Conservation (phyloP, 2,113 vertebrate genomes). For the Vombatus ursinus region DNA sequence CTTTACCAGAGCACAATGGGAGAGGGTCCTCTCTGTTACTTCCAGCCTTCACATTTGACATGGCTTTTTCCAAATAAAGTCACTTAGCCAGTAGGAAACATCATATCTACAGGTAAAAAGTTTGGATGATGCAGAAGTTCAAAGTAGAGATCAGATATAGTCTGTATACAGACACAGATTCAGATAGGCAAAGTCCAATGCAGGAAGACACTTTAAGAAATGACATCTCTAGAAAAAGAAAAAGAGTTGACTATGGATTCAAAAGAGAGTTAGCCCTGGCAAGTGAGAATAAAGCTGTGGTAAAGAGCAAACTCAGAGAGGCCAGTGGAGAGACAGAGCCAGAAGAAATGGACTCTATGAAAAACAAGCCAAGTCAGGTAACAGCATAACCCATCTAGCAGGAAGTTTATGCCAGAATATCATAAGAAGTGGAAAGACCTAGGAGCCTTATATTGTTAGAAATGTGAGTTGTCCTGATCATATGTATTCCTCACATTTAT, state of each 20-base stretch:
- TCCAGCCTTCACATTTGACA: neutral
- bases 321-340: neutral
- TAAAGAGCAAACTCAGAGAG: neutral
- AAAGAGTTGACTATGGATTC: neutral
- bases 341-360: neutral
- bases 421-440: neutral
- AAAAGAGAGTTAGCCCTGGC: neutral
- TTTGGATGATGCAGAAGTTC: neutral
- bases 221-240: neutral
- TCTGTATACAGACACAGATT: neutral
- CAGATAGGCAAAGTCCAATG: neutral
- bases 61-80: neutral
- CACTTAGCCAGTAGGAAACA: neutral
- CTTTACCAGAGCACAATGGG: neutral
- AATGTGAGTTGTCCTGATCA: neutral
- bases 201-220: neutral
- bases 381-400: neutral
- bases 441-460: neutral
- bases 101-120: neutral
- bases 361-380: neutral
- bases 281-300: neutral
- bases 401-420: neutral
- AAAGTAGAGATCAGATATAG: neutral
- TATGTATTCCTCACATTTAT: neutral
- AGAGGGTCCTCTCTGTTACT: neutral